Base-by-base conservation (phyloP, 2,888 invertebrate species). In the Actias luna region DNA sequence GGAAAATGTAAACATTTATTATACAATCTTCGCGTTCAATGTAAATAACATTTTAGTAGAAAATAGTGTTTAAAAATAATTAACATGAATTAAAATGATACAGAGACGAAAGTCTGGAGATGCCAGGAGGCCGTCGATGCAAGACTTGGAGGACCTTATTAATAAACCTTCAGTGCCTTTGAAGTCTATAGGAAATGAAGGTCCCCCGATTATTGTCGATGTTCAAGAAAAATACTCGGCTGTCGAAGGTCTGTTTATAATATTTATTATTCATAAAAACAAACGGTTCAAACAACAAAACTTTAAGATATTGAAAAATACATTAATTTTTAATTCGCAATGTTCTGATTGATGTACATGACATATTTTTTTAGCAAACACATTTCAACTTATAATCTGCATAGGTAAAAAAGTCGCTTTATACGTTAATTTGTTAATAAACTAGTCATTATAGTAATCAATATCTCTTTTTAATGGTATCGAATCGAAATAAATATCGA, bases 151-250 rank as follows among this genome's bases (percentile, higher is more conserved):
- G 89, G 98, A 98, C 84, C 94, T 95, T 74, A 96, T 98, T 87
- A 97, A 98, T 85, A 97, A 97, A 85, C 96, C 97, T 57, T 98
- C 97, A 60, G 97, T 98, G 62, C 98, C 99, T 59, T 93, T 99
- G 70, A 95, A 95, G 83, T 94, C 97, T 69, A 86, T 95, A 62
- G 98, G 98, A 69, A 94, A 95, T 80, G 95, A 95, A 70, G 98
- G 97, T 66, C 97, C 98, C 71, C 98, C 99, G 50, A 94, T 95
- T 72, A 98, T 99, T 85, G 96, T 98, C 72, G 98, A 98, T 87
- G 96, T 97, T 57, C 97, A 98, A 87, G 98, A 98, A 84, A 99
- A 97, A 82, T 98, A 99, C 90, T 97, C 98, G 58, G 98, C 98
- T 65, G 96, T 98, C 88, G 99, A 99, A 96, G 99, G 99, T 98